phyloP scores from a whole-genome alignment of 2,888 invertebrate genomes.

The Miltochrista miniata region DNA sequence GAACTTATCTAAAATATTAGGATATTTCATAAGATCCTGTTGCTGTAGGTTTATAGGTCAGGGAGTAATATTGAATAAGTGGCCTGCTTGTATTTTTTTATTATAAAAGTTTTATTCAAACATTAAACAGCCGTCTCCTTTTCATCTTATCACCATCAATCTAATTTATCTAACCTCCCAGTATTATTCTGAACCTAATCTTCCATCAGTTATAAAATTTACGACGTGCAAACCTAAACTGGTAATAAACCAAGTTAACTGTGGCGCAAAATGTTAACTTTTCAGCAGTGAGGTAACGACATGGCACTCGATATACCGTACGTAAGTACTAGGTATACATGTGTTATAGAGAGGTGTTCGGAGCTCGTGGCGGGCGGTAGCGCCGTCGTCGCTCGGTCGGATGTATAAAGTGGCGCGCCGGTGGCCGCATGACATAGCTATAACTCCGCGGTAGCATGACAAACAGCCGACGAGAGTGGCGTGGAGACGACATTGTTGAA shows the following conservation, averaged over 20 bases:
- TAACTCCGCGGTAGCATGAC: slow-evolving; percentile 80
- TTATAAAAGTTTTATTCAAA: too few species aligned
- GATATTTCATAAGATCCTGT: too few species aligned
- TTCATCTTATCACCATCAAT: too few species aligned
- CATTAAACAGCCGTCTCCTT: too few species aligned
- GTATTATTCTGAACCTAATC: slow-evolving; percentile 25
- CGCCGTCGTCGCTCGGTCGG: slow-evolving; percentile 55
- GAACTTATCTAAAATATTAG: too few species aligned
- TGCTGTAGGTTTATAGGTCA: too few species aligned
- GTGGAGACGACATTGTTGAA: slow-evolving; percentile 53
- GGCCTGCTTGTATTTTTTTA: too few species aligned
- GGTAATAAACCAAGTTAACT: slow-evolving; percentile 15
- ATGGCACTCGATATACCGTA: slow-evolving; percentile 32
- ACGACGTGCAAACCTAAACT: slow-evolving; percentile 28
- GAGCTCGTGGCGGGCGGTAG: slow-evolving; percentile 68
- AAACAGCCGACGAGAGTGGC: slow-evolving; percentile 62
- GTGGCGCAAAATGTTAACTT: slow-evolving; percentile 29
- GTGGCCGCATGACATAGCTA: slow-evolving; percentile 83
- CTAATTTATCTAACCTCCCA: slow-evolving; percentile 9
- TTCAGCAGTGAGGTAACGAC: slow-evolving; percentile 35
- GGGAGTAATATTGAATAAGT: too few species aligned
- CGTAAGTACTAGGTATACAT: slow-evolving; percentile 45
- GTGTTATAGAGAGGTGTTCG: slow-evolving; percentile 43
- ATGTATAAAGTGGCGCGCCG: slow-evolving; percentile 83
- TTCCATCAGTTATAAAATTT: slow-evolving; percentile 31